Evolutionary conservation across 1,140 invertebrate species (phyloP), one percentile per base, ranked within the genome.

Genomic region (Bilobella aurantiaca): DNA sequence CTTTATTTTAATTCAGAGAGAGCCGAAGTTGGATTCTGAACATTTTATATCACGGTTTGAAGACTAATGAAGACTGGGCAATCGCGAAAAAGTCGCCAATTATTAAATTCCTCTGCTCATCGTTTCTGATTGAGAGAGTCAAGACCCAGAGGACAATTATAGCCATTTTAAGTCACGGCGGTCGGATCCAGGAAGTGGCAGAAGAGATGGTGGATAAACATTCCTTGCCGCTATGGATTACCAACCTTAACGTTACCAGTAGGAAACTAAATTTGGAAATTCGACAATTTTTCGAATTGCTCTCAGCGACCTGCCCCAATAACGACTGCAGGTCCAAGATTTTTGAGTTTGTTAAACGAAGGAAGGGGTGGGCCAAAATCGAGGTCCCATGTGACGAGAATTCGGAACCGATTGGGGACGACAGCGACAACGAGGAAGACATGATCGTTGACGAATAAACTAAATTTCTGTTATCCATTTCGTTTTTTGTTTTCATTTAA

Each of bases 71-170:
- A 49, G 71, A 73, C 32, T 73, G 71, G 71, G 64, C 64, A 56
- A 64, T 73, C 0, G 68, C 65, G 29, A 63, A 69, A 34, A 68
- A 66, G 46, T 28, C 65, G 1, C 71, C 71, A 18, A 65, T 58
- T 1, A 64, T 73, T 3, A 73, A 73, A 58, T 73, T 68, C 30
- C 34, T 73, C 3, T 73, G 71, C 57, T 69, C 65, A 12, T 66
- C 68, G 5, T 73, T 69, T 60, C 34, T 64, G 2, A 31, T 69
- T 14, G 71, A 73, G 46, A 68, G 68, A 56, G 29, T 68, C 0
- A 57, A 60, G 27, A 64, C 59, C 1, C 63, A 57, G 31, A 62
- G 64, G 30, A 30, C 60, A 14, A 73, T 73, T n/a, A n/a, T 69
- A 3, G n/a, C 23, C 21, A 70, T 73, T 62, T 46, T 73, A 3